Conservation (phyloP, 2,797 vertebrate species). For the Lutra lutra region DNA sequence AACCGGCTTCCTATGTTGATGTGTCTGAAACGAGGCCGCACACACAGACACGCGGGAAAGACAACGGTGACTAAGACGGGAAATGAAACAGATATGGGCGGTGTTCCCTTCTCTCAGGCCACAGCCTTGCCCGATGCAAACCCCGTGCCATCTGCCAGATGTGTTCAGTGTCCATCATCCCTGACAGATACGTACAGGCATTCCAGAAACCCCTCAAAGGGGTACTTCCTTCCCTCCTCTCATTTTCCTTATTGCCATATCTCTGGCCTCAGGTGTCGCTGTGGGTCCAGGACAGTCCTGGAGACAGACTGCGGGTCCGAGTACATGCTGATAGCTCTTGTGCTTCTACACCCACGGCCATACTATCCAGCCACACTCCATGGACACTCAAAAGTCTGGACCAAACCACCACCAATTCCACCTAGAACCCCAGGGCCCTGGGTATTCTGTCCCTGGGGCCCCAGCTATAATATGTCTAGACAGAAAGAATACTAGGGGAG, state of each 20-base stretch:
- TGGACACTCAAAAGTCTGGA: rapidly evolving
- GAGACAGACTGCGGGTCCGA: no score
- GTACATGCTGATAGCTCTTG: neutral
- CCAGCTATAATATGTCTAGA: neutral
- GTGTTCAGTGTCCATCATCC: rapidly evolving
- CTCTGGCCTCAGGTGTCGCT: neutral
- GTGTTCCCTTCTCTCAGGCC: neutral
- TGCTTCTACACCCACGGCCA: neutral
- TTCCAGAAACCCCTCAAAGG: neutral
- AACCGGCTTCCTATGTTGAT: slow-evolving; percentile 89
- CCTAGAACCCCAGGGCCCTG: neutral
- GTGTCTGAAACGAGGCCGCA: slow-evolving; percentile 79
- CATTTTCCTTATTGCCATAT: neutral
- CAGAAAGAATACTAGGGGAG: neutral
- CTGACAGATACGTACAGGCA: rapidly evolving
- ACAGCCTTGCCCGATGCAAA: neutral
- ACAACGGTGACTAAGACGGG: neutral
- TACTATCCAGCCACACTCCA: neutral
- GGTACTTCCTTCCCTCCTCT: neutral
- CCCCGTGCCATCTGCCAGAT: neutral
- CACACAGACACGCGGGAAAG: neutral
- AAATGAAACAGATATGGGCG: rapidly evolving
- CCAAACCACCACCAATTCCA: neutral
- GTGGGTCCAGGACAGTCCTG: neutral
- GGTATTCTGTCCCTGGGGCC: neutral